These are phyloP conservation scores for Chrysemys picta DNA, from an alignment of 2,113 vertebrate species.

Conservation along the genomic window DNA sequence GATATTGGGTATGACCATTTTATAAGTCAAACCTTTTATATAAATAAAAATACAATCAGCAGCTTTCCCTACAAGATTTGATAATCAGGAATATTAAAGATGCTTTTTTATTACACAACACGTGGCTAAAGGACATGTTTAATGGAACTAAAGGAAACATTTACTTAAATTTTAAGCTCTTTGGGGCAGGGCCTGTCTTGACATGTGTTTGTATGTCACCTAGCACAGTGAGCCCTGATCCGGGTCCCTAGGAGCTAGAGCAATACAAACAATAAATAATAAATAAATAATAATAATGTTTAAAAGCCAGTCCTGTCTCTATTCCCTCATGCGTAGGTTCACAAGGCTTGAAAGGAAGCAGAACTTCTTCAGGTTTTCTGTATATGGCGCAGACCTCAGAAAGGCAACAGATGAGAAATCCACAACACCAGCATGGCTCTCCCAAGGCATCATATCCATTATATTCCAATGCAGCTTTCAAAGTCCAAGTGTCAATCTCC, in stretches of 20 bases:
- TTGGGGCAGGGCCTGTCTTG: not conserved
- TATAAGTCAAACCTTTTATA: not conserved
- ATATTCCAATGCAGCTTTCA: not conserved
- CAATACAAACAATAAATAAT: not conserved
- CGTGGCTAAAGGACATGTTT: not conserved
- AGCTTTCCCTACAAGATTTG: not conserved
- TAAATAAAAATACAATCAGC: not conserved
- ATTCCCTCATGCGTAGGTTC: not conserved
- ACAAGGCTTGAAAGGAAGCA: not conserved
- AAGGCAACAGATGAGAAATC: not conserved
- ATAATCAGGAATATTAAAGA: not conserved
- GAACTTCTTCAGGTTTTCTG: not conserved
- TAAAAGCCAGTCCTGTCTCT: not conserved
- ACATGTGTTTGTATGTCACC: not conserved
- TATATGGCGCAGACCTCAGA: fast-evolving
- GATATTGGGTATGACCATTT: not conserved
- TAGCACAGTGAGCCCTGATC: not conserved
- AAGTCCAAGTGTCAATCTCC: not conserved
- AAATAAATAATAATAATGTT: not conserved
- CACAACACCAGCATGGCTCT: not conserved
- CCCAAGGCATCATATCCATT: not conserved
- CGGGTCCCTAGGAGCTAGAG: not conserved
- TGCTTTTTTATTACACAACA: not conserved
- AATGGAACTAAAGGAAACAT: not conserved
- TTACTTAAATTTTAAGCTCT: fast-evolving